Conservation (phyloP, 2,888 invertebrate species). For the Synergus japonicus region DNA sequence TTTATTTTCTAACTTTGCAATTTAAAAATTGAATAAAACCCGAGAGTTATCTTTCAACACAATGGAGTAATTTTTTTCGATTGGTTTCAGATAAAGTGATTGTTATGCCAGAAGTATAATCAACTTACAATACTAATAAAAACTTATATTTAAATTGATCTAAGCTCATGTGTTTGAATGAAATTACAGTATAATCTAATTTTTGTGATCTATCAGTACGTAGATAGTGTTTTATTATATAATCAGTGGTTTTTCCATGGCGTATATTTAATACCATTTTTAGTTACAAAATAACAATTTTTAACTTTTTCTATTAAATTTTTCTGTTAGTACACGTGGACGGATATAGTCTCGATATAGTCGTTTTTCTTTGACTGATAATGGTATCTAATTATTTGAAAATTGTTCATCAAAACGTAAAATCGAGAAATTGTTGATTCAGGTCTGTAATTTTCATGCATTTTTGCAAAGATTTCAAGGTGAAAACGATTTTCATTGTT, state of each 20-base stretch:
- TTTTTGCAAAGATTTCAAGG: constrained; percentile 30
- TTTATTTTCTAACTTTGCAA: background rate
- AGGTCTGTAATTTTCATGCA: constrained; percentile 17
- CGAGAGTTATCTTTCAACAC: background rate
- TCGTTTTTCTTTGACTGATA: background rate
- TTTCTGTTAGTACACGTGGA: too few species aligned
- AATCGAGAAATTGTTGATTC: constrained; percentile 4
- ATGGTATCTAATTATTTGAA: background rate
- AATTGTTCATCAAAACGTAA: constrained; percentile 9
- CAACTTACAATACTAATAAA: background rate
- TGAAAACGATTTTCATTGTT: constrained; percentile 33
- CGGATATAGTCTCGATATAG: background rate
- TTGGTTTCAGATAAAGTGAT: background rate
- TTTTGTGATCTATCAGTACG: background rate
- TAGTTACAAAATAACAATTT: background rate
- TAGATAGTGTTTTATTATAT: background rate
- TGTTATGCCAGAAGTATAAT: background rate
- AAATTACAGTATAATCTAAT: background rate
- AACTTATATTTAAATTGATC: background rate
- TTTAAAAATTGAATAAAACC: background rate
- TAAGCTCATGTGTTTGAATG: background rate
- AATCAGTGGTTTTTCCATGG: background rate
- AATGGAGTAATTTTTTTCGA: background rate
- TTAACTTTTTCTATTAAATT: too few species aligned
- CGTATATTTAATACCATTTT: background rate